Base-by-base conservation (phyloP, 2,797 vertebrate genomes). In the Australoheros facetus region DNA sequence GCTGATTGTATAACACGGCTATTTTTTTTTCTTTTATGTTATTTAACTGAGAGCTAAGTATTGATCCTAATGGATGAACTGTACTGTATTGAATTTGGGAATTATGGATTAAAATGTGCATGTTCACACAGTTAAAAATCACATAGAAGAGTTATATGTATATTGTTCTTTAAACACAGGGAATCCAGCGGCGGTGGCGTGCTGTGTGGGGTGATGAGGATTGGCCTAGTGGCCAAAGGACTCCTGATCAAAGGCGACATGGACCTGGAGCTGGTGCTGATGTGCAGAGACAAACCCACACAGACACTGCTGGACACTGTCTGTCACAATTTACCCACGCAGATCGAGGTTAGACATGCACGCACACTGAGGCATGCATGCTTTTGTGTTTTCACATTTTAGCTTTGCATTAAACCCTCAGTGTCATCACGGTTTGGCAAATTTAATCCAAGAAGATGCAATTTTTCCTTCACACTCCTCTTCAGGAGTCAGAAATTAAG, bases 181-280 rank as follows among this genome's bases (percentile, higher is more conserved):
- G 97, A 98, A 92, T 93, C 97, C 87, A 94, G 96, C 89, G 94
- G 95, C 77, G 96, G 97, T 58, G 96, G 96, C 62, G 95, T 96
- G 5, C 95, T 99, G 88, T 99, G 98, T 89, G 98, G 98, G 2
- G 98, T 99, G 88, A 96, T 99, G 96, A 96, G 98, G 91, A 98
- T 99, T 83, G 98, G 98, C 74, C 95, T 99, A 90, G 98, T 99
- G 86, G 97, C 98, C 80, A 99, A 99, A 95, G 98, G 98, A 83
- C 96, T 99, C 85, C 96, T 99, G 91, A 99, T 99, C 95, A 99
- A 98, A 94, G 98, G 97, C 7, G 98, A 99, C 91, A 97, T 99
- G 97, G 97, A 99, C 90, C 95, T 99, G 94, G 98, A 99, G 93
- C 94, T 99, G 93, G 98, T 99, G 94, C 96, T 99, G 90, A 96